phyloP scores from a whole-genome alignment of 2,797 vertebrate genomes.

The Gambelia wislizenii region DNA sequence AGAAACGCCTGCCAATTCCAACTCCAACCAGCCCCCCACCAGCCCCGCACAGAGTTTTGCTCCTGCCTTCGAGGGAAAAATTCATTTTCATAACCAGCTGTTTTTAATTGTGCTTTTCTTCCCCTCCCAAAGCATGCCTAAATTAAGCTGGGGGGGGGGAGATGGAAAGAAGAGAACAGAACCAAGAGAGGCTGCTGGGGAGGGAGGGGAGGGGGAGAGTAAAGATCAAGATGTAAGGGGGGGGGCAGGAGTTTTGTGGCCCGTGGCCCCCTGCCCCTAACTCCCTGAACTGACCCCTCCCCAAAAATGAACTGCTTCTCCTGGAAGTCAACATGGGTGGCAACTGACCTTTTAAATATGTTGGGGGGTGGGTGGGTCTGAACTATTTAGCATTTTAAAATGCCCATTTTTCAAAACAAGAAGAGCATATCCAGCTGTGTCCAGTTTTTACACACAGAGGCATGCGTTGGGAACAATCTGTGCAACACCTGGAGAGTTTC shows the following conservation, averaged over 20 bases:
- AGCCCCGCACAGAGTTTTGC: conserved; percentile 8
- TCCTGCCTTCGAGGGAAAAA: conserved; percentile 50
- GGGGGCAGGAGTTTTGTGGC: background rate
- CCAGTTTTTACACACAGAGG: too few species aligned
- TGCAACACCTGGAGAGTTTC: too few species aligned
- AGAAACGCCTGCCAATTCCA: background rate
- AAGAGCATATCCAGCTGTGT: too few species aligned
- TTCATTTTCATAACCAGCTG: conserved; percentile 54
- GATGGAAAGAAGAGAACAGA: conserved; percentile 47
- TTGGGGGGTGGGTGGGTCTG: too few species aligned
- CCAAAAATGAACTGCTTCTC: too few species aligned
- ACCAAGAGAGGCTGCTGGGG: conserved; percentile 26
- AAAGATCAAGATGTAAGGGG: background rate
- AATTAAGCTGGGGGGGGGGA: conserved; percentile 18
- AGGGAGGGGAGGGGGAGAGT: fast-evolving
- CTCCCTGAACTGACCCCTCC: too few species aligned
- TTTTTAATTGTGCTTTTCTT: conserved; percentile 56
- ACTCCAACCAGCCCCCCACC: conserved; percentile 33
- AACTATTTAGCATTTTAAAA: too few species aligned
- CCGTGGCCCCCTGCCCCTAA: too few species aligned
- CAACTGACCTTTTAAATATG: too few species aligned
- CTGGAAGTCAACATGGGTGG: too few species aligned
- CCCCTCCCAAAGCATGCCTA: conserved; percentile 26
- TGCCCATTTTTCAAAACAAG: too few species aligned
- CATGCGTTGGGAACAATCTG: too few species aligned